phyloP scores from a whole-genome alignment of 2,888 invertebrate species.

The Drosophila ezoana region DNA sequence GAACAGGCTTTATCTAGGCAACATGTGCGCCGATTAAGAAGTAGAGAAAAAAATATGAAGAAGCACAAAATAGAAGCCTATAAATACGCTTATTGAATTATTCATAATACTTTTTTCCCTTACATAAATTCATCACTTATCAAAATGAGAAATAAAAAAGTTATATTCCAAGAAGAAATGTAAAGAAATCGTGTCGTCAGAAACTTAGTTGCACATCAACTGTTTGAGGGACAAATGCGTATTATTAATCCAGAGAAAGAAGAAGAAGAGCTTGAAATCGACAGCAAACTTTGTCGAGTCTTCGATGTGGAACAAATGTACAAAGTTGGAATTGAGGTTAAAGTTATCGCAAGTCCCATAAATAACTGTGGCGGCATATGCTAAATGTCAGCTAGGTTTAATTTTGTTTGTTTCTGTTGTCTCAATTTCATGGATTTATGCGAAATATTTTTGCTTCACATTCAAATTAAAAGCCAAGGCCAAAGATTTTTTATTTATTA shows the following conservation, averaged over 20 bases:
- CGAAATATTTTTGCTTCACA: neutral
- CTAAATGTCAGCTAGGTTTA: constrained; percentile 28
- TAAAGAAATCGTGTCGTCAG: neutral
- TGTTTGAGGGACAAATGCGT: constrained; percentile 18
- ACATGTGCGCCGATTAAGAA: too few relatives aligned
- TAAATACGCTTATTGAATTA: too few relatives aligned
- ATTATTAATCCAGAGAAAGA: constrained; percentile 7
- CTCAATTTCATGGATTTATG: constrained; percentile 21
- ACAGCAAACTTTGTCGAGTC: constrained; percentile 31
- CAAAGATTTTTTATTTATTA: neutral
- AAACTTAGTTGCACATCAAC: constrained; percentile 22
- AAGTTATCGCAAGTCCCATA: constrained; percentile 41
- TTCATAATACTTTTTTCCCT: too few relatives aligned
- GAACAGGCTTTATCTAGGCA: too few relatives aligned
- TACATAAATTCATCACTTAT: too few relatives aligned
- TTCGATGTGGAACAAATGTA: constrained; percentile 45
- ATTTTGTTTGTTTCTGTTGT: neutral
- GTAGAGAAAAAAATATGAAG: too few relatives aligned
- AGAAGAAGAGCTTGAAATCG: constrained; percentile 9
- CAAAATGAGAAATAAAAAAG: too few relatives aligned
- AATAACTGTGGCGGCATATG: constrained; percentile 45
- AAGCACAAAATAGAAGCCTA: too few relatives aligned
- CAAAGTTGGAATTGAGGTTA: constrained; percentile 36
- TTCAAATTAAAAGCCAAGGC: constrained; percentile 4
- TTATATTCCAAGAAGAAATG: too few relatives aligned